These are phyloP conservation scores for Drosophila rellima DNA, from an alignment of 2,888 invertebrate species.

Conservation along the genomic window DNA sequence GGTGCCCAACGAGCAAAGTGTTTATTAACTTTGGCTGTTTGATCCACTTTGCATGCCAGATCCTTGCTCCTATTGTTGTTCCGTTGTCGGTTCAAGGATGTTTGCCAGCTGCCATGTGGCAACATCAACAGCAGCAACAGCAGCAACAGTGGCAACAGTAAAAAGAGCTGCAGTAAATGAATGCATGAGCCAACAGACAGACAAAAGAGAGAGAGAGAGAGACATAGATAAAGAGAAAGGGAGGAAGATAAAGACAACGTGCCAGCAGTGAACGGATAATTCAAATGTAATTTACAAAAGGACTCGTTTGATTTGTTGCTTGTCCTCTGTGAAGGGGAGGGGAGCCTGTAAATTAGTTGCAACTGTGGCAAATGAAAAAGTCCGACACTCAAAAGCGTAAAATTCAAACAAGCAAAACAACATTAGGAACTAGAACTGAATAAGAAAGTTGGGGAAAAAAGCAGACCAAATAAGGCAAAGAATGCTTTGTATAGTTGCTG, in stretches of 20 bases:
- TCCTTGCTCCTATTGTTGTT: constrained; percentile 43
- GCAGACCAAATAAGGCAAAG: not conserved
- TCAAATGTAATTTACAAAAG: constrained; percentile 82
- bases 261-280: constrained; percentile 63
- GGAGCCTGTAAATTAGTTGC: constrained; percentile 62
- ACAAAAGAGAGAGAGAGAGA: not conserved
- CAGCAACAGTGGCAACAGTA: constrained; percentile 30
- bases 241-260: not conserved
- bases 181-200: constrained; percentile 46
- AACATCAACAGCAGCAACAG: constrained; percentile 39
- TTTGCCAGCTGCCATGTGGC: constrained; percentile 70
- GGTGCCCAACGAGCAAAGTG: constrained; percentile 59
- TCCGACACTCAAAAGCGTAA: constrained; percentile 41
- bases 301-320: constrained; percentile 80
- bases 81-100: constrained; percentile 57
- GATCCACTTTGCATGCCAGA: constrained; percentile 72
- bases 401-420: constrained; percentile 15
- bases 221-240: not conserved
- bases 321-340: constrained; percentile 20
- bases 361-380: constrained; percentile 41
- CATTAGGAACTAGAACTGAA: not conserved
- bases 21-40: constrained; percentile 79
- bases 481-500: constrained; percentile 5
- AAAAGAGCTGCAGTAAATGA: constrained; percentile 50
- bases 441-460: not conserved